phyloP scores from a whole-genome alignment of 2,888 invertebrate species.

The Tenthredo livida region DNA sequence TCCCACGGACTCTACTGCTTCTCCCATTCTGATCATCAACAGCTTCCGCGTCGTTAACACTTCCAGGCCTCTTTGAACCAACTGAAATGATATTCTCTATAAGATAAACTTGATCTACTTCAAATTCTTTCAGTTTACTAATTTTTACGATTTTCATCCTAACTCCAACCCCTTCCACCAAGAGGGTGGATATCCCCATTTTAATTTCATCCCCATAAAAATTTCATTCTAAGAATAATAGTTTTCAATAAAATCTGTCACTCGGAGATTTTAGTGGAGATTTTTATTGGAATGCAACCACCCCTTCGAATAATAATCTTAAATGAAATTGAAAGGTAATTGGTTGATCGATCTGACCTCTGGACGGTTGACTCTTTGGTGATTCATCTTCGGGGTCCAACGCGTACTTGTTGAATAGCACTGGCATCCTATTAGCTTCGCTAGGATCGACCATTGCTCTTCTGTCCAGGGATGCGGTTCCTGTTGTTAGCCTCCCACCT shows the following conservation, averaged over 20 bases:
- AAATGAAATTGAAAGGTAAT: background rate
- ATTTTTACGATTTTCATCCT: too few species aligned
- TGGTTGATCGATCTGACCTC: constrained; percentile 19
- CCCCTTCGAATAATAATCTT: background rate
- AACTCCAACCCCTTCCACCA: too few species aligned
- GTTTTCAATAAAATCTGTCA: too few species aligned
- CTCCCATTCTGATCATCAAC: background rate
- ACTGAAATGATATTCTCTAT: constrained; percentile 27
- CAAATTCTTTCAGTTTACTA: too few species aligned
- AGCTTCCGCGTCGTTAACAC: constrained; percentile 29
- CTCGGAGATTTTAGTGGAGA: too few species aligned
- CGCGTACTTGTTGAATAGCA: constrained; percentile 87
- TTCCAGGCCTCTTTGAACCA: constrained; percentile 3
- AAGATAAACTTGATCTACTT: background rate
- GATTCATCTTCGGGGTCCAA: constrained; percentile 79
- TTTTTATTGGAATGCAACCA: too few species aligned
- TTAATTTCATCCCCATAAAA: too few species aligned
- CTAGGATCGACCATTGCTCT: constrained; percentile 72
- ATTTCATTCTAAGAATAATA: too few species aligned
- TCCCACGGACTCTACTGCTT: constrained; percentile 23
- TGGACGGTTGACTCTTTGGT: constrained; percentile 66
- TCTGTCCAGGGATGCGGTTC: constrained; percentile 72
- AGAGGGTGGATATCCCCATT: too few species aligned
- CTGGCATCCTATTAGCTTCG: constrained; percentile 80
- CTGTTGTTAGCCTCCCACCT: constrained; percentile 70